Percentiles rank a stretch among this genome's conserved stretches.
Evolutionary conservation across 2,888 invertebrate species (phyloP).

Genomic region (Auanema sp.): DNA sequence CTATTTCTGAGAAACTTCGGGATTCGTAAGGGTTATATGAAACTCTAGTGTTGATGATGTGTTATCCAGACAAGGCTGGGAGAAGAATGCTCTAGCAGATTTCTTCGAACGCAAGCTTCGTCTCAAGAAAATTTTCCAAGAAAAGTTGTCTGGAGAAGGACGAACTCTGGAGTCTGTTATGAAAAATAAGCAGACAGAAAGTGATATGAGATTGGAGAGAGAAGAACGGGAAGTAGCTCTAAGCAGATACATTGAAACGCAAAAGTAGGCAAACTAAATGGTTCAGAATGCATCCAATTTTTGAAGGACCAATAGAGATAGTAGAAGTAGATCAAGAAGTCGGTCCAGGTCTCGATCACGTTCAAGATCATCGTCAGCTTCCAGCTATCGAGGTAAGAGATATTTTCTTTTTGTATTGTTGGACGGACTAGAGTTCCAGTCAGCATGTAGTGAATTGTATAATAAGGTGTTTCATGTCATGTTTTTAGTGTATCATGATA

Average conservation of each 20-base stretch:
- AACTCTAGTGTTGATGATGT: background rate
- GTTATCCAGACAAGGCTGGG: conserved; percentile 84
- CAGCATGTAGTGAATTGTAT: too few relatives aligned
- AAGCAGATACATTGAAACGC: conserved; percentile 5
- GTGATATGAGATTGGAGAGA: conserved; percentile 22
- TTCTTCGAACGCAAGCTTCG: conserved; percentile 88
- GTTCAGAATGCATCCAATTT: background rate
- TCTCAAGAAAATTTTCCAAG: conserved; percentile 24
- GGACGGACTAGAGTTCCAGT: too few relatives aligned
- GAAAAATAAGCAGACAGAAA: conserved; percentile 28
- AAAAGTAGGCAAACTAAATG: conserved; percentile 3
- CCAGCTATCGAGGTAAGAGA: conserved; percentile 2
- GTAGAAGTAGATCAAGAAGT: conserved; percentile 9
- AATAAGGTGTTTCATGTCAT: too few relatives aligned
- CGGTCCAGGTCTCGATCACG: background rate
- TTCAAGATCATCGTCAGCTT: conserved; percentile 11
- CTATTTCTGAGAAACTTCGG: conserved; percentile 89
- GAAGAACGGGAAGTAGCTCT: conserved; percentile 19
- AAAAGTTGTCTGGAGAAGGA: conserved; percentile 27
- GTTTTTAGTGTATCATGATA: too few relatives aligned
- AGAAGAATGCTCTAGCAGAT: conserved; percentile 92
- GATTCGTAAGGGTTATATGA: conserved; percentile 69
- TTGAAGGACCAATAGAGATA: background rate
- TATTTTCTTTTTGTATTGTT: too few relatives aligned
- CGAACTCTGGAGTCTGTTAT: conserved; percentile 45